Evolutionary conservation across 2,113 vertebrate species (phyloP).

Genomic region (Callaeas wilsoni): DNA sequence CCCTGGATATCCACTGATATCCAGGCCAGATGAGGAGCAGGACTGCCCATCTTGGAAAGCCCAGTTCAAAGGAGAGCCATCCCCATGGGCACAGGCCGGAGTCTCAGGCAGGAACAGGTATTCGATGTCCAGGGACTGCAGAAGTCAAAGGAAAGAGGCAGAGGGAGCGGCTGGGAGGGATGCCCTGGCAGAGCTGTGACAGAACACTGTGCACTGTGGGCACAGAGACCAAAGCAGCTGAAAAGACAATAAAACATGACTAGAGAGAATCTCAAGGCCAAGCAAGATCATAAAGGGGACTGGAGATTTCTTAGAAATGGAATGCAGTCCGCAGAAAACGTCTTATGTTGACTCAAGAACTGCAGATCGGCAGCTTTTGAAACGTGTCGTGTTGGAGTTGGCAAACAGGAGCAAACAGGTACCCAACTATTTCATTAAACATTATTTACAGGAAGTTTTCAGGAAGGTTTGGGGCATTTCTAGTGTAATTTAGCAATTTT

Average conservation of each 20-base stretch:
- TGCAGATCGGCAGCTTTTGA: neutral
- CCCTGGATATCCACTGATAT: neutral
- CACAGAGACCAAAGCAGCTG: neutral
- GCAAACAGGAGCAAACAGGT: neutral
- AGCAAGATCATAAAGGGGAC: neutral
- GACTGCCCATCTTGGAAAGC: neutral
- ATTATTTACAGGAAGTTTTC: neutral
- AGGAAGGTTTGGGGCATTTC: neutral
- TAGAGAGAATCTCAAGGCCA: neutral
- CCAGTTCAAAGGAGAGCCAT: neutral
- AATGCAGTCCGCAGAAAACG: neutral
- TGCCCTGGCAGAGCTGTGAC: neutral
- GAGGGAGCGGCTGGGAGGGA: neutral
- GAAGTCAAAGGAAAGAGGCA: neutral
- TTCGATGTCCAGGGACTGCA: no score
- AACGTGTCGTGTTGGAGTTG: rapidly evolving
- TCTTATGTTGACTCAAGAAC: neutral
- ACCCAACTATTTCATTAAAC: neutral
- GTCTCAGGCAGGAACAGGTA: neutral
- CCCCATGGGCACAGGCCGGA: neutral
- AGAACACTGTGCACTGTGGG: neutral
- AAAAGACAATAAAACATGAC: neutral
- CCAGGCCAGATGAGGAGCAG: neutral
- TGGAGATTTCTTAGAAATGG: neutral
- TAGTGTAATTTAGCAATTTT: neutral